These are phyloP conservation scores for Andrena praecox DNA, from an alignment of 2,888 invertebrate species.

Conservation along the genomic window DNA sequence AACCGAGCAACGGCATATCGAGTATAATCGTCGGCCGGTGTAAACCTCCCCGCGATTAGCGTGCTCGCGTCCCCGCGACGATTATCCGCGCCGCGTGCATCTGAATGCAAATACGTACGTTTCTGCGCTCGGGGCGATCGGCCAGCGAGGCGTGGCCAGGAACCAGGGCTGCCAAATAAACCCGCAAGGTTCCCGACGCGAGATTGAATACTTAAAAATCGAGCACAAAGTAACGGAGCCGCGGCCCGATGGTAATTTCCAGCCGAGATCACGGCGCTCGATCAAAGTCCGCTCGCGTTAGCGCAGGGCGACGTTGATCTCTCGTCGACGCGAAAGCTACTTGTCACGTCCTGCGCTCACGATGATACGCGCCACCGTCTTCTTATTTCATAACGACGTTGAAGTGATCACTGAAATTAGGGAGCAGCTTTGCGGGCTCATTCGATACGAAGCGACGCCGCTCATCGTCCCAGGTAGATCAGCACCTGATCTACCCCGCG, in stretches of 20 bases:
- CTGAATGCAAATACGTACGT: slow-evolving; percentile 22
- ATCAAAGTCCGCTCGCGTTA: not conserved
- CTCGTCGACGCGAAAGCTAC: not conserved
- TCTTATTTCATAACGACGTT: not conserved
- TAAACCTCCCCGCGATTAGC: slow-evolving; percentile 56
- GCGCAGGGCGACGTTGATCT: not conserved
- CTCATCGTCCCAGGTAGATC: too few relatives aligned
- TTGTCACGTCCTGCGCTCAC: not conserved
- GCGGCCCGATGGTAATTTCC: not conserved
- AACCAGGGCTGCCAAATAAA: not conserved
- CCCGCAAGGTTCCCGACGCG: not conserved
- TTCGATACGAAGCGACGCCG: too few relatives aligned
- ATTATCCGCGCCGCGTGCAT: slow-evolving; percentile 26
- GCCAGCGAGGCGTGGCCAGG: not conserved
- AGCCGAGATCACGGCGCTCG: not conserved
- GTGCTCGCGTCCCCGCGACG: slow-evolving; percentile 30
- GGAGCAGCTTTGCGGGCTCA: not conserved
- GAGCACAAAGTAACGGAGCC: not conserved
- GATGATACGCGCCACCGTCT: not conserved
- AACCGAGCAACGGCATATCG: slow-evolving; percentile 33
- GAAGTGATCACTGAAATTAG: not conserved
- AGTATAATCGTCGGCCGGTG: slow-evolving; percentile 53
- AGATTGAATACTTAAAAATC: slow-evolving; percentile 12
- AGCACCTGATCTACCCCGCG: too few relatives aligned
- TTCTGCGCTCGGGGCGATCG: slow-evolving; percentile 22